A percentile compares a stretch with the other conserved stretches of the same genome.
Conservation (phyloP, 2,797 vertebrate genomes). For the Lagothrix lagotricha region DNA sequence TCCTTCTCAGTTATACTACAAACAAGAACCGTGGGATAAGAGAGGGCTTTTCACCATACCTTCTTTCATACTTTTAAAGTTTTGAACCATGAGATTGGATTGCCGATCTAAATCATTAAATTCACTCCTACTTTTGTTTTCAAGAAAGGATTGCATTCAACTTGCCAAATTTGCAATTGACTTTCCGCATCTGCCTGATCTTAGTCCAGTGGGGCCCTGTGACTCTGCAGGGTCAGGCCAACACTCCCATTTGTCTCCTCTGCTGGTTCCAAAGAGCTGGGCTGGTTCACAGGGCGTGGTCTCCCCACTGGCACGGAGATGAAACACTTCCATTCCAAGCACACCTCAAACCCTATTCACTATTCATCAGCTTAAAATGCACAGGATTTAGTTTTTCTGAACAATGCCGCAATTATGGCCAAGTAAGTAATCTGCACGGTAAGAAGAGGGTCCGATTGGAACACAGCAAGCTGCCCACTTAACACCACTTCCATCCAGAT, state of each 20-base stretch:
- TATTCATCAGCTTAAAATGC: background rate
- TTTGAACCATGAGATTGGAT: background rate
- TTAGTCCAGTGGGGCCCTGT: background rate
- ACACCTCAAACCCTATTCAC: background rate
- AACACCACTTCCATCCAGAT: background rate
- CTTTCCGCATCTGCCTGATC: background rate
- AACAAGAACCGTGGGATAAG: background rate
- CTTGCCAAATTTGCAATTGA: background rate
- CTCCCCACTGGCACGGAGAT: background rate
- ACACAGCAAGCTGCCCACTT: background rate
- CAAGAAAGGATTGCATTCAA: background rate
- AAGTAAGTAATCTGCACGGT: background rate
- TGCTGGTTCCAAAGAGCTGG: background rate
- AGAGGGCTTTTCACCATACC: background rate
- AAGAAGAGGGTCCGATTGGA: background rate
- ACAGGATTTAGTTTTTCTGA: background rate
- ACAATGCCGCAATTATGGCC: background rate
- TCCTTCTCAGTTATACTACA: background rate
- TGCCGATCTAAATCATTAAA: background rate
- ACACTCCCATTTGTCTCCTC: too few species aligned
- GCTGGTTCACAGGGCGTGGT: background rate
- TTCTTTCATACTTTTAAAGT: background rate
- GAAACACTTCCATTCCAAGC: background rate
- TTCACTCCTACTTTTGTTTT: background rate
- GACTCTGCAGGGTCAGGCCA: background rate